Percentiles rank a stretch among this genome's conserved stretches.
These are phyloP conservation scores for Metacarcinus magister DNA, from an alignment of 2,888 invertebrate species.

Conservation along the genomic window DNA sequence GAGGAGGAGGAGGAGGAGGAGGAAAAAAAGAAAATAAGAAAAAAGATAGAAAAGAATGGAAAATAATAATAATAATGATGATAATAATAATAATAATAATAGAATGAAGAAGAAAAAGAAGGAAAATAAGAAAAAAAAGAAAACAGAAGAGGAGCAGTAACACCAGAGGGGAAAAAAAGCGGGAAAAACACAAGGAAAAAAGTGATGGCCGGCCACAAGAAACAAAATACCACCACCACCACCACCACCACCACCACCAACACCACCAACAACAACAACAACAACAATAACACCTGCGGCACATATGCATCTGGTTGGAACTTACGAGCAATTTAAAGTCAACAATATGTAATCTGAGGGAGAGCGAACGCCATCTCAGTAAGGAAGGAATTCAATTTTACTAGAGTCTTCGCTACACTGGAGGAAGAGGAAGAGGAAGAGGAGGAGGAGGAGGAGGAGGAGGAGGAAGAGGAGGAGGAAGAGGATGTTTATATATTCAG, in stretches of 20 bases:
- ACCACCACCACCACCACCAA: conserved; percentile 14
- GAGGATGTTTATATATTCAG: too few species aligned
- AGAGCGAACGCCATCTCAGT: conserved; percentile 38
- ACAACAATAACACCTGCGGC: background rate
- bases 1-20: background rate
- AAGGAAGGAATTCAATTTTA: background rate
- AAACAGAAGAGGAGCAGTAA: too few species aligned
- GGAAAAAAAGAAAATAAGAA: background rate
- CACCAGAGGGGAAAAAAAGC: too few species aligned
- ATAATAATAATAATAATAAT: too few species aligned
- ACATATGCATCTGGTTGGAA: background rate
- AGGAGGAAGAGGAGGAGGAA: too few species aligned
- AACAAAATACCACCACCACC: background rate
- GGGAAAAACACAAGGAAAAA: background rate
- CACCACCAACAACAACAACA: conserved; percentile 3
- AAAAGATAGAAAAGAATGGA: too few species aligned
- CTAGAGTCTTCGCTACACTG: background rate
- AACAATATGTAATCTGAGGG: conserved; percentile 55
- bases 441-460: too few species aligned
- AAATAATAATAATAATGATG: too few species aligned
- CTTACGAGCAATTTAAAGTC: conserved; percentile 54
- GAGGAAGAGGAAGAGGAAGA: background rate
- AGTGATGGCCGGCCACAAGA: too few species aligned
- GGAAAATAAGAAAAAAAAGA: too few species aligned
- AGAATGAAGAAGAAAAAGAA: too few species aligned